Base-by-base conservation (phyloP, 2,113 vertebrate species). In the Heptranchias perlo region DNA sequence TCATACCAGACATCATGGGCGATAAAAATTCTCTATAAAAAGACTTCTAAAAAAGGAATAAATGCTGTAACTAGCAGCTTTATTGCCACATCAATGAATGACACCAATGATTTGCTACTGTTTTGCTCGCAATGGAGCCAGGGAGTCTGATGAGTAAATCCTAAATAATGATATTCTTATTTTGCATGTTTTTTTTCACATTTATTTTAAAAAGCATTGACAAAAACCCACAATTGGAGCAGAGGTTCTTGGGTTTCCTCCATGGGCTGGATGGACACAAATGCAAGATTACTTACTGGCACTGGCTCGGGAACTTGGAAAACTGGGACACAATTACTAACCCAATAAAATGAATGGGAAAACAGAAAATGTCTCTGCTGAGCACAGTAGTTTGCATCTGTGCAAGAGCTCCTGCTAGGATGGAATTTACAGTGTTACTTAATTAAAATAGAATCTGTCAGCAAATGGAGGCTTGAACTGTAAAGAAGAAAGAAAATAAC, bases 41-140 rank as follows among this genome's bases (percentile, higher is more conserved):
- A 95, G 94, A 95, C 94, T 95, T 95, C 94, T 95, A 95, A 95
- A 95, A 95, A 95, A 95, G 94, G 94, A 95, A 95, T 95, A 95
- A 95, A 95, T 95, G 64, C 35, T 95, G 44, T 69, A 95, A 95
- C 94, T 69, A 95, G 94, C 94, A 49, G 65, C 65, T 95, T 95
- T 95, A 95, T 95, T 95, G 94, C 64, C 62, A 67, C 94, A 95
- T 67, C 94, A 69, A 95, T 95, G 94, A 95, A 95, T 95, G 94
- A 91, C 47, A 95, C 94, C 94, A 95, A 69, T 95, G 94, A 95
- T 95, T 95, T 95, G 94, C 94, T 95, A 95, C 94, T 95, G 94
- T 95, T 95, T 94, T 95, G 94, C 65, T 95, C 44, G 44, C 28
- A n/a, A 11, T 95, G 94, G 94, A 95, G 94, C 94, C 94, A 95